Base-by-base conservation (phyloP, 53 echinoderm and acorn worm species). In the Crossaster papposus region DNA sequence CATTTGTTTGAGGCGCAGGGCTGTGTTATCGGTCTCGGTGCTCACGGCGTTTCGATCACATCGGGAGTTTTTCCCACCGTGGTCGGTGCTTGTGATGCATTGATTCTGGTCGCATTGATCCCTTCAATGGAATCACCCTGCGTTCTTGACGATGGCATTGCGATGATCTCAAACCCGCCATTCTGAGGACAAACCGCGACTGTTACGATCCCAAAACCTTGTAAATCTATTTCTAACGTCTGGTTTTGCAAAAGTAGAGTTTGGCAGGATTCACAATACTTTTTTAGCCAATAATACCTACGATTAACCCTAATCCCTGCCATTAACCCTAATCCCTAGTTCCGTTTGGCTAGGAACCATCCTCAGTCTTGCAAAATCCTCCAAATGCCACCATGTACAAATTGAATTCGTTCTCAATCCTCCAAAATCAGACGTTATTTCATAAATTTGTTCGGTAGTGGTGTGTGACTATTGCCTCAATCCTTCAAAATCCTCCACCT, bases 141-240 rank as follows among this genome's bases (percentile, higher is more conserved):
- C 51, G 75, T 23, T 79, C n/a, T 79, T 22, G 79, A 15, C 52
- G 51, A 24, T 79, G 79, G 79, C 38, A 22, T n/a, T 79, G 79
- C 79, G n/a, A 3, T 79, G 79, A 79, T 79, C 79, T 51, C 79
- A 79, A 79, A n/a, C 51, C 12, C 29, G 79, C 79, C 79, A 79
- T 12, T 51, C 79, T 79, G 79, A 79, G 79, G 79, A 79, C 79
- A 50, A 51, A 24, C 17, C 10, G 17, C 4, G 10, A 18, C 24
- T 3, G 0, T 68, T 10, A 68, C 24, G 10, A 68, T 26, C 9
- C 15, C 2, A 2, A 10, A 26, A 26, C 28, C 28, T 28, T 10
- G 17, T 24, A 23, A n/a, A 68, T 11, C n/a, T 0, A 44, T 7
- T 44, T 7, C n/a, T 4, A 7, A 9, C 9, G 9, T 9, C 44